These are phyloP conservation scores for Calephelis nemesis DNA, from an alignment of 1,140 invertebrate species.

Conservation along the genomic window DNA sequence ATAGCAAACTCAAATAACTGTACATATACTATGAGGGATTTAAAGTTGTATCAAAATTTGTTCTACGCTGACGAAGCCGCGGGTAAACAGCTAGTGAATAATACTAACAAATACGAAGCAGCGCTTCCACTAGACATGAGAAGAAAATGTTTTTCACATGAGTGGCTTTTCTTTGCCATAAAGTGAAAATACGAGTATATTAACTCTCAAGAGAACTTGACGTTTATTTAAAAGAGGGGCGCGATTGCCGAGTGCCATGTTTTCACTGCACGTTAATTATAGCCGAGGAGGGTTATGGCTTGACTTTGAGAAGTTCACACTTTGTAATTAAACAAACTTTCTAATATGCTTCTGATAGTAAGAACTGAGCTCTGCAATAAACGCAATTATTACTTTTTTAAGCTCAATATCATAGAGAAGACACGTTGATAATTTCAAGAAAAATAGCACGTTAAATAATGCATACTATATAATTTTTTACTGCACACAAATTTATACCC, in stretches of 20 bases:
- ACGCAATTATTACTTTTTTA: no score
- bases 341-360: constrained; percentile 1
- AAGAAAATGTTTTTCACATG: constrained; percentile 19
- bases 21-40: no score
- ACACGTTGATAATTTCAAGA: no score
- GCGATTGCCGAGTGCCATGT: constrained; percentile 25
- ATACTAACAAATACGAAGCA: not conserved
- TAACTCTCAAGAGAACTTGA: constrained; percentile 34
- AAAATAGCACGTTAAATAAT: no score
- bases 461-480: no score
- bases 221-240: constrained; percentile 31
- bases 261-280: constrained; percentile 41
- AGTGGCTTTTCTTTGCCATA: constrained; percentile 17
- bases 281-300: constrained; percentile 28
- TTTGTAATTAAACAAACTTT: constrained; percentile 14
- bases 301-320: constrained; percentile 10
- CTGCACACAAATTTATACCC: no score
- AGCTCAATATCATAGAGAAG: no score
- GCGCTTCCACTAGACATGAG: constrained; percentile 3
- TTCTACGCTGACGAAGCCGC: no score
- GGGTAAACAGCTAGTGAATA: no score
- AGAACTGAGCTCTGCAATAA: no score
- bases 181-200: constrained; percentile 24
- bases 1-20: no score
- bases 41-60: no score